Evolutionary conservation across 2,888 invertebrate genomes (phyloP).

Genomic region (Agonopterix alstromeriana): DNA sequence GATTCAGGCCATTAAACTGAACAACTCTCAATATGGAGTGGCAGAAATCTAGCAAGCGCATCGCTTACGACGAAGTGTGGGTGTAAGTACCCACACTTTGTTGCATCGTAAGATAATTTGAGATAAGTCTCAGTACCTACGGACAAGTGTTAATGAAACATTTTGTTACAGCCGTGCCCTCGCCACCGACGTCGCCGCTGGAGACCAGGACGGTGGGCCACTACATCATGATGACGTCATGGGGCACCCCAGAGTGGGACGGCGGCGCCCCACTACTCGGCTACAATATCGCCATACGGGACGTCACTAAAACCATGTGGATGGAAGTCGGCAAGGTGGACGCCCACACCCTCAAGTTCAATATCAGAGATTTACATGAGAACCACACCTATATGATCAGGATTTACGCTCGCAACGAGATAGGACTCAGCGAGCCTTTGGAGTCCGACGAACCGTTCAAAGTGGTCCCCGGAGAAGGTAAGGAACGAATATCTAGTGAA

Average conservation of each 20-base stretch:
- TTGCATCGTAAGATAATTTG: too few species aligned
- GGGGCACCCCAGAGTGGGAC: slow-evolving; percentile 95
- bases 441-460: slow-evolving; percentile 94
- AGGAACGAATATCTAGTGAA: too few species aligned
- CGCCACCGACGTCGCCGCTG: slow-evolving; percentile 92
- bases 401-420: slow-evolving; percentile 94
- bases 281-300: slow-evolving; percentile 94
- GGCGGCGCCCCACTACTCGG: slow-evolving; percentile 95
- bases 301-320: slow-evolving; percentile 96
- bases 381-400: slow-evolving; percentile 92
- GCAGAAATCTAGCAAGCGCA: too few species aligned
- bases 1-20: too few species aligned
- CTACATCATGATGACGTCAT: slow-evolving; percentile 90
- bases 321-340: slow-evolving; percentile 94
- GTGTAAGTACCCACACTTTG: too few species aligned
- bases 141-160: too few species aligned
- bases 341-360: slow-evolving; percentile 90
- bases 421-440: slow-evolving; percentile 92
- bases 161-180: slow-evolving; percentile 84
- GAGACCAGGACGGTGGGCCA: slow-evolving; percentile 90
- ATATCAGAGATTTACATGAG: slow-evolving; percentile 91
- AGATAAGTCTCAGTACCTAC: too few species aligned
- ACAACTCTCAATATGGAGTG: too few species aligned
- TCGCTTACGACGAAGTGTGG: too few species aligned
- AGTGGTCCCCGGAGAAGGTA: slow-evolving; percentile 89